Evolutionary conservation across 2,888 invertebrate genomes (phyloP).

Genomic region (Junonia oenone): DNA sequence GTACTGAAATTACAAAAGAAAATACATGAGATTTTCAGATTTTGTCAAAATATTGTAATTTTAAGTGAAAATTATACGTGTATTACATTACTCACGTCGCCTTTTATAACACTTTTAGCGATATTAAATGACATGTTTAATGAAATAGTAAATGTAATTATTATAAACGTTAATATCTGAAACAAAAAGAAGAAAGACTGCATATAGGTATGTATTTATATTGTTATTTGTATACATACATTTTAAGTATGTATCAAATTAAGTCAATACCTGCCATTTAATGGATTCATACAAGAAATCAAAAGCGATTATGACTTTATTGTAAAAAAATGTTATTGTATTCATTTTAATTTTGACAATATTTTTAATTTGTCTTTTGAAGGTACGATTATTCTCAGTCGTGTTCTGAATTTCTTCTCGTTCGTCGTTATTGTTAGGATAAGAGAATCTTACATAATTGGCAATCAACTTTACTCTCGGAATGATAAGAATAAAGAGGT

Average conservation of each 20-base stretch:
- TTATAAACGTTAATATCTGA: constrained; percentile 43
- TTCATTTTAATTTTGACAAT: constrained; percentile 14
- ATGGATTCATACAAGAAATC: constrained; percentile 28
- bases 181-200: too few species aligned
- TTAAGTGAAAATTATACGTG: too few species aligned
- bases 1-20: too few species aligned
- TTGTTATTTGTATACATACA: too few species aligned
- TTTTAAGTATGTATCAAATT: too few species aligned
- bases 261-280: constrained; percentile 36
- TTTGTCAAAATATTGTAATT: too few species aligned
- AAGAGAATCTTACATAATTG: constrained; percentile 16
- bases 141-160: constrained; percentile 45
- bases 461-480: constrained; percentile 21
- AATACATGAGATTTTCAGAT: too few species aligned
- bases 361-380: constrained; percentile 1
- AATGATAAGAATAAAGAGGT: constrained; percentile 23
- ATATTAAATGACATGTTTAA: too few species aligned
- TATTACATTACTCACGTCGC: constrained; percentile 46
- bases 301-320: constrained; percentile 26
- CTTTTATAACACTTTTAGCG: constrained; percentile 40
- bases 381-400: background rate
- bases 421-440: constrained; percentile 6
- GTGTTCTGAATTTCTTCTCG: background rate
- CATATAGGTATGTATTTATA: too few species aligned
- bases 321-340: constrained; percentile 25